A percentile compares a stretch with the other conserved stretches of the same genome.
Evolutionary conservation across 2,113 vertebrate species (phyloP).

Genomic region (Corythaeola cristata): DNA sequence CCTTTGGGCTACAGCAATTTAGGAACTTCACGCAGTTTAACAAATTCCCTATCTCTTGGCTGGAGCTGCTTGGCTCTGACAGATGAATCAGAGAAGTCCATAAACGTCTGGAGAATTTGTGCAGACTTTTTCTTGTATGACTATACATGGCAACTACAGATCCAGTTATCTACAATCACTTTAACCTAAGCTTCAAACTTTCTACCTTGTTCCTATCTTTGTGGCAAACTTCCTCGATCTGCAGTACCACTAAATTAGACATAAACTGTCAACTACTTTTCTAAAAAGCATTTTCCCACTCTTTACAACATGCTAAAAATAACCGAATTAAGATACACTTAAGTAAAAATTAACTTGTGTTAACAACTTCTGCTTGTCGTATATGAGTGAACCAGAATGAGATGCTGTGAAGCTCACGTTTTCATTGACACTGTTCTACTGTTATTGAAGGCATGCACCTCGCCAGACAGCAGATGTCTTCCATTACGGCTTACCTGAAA

Average conservation of each 20-base stretch:
- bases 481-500: background rate
- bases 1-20: constrained; percentile 41
- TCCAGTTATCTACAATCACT: constrained; percentile 53
- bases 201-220: constrained; percentile 21
- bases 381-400: background rate
- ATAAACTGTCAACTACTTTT: background rate
- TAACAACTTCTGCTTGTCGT: background rate
- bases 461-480: background rate
- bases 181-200: constrained; percentile 8
- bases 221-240: background rate
- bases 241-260: background rate
- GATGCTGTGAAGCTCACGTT: background rate
- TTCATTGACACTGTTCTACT: background rate
- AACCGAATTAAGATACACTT: background rate
- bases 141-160: constrained; percentile 76
- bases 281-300: background rate
- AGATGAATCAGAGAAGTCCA: constrained; percentile 74
- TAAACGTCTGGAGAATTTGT: constrained; percentile 68
- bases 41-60: constrained; percentile 70
- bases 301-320: background rate
- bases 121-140: constrained; percentile 55
- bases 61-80: constrained; percentile 44
- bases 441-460: background rate
- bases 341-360: background rate
- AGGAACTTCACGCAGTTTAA: constrained; percentile 60